Evolutionary conservation across 2,797 vertebrate genomes (phyloP), one percentile per base, ranked within the genome.

Genomic region (Coracias cyanogaster): DNA sequence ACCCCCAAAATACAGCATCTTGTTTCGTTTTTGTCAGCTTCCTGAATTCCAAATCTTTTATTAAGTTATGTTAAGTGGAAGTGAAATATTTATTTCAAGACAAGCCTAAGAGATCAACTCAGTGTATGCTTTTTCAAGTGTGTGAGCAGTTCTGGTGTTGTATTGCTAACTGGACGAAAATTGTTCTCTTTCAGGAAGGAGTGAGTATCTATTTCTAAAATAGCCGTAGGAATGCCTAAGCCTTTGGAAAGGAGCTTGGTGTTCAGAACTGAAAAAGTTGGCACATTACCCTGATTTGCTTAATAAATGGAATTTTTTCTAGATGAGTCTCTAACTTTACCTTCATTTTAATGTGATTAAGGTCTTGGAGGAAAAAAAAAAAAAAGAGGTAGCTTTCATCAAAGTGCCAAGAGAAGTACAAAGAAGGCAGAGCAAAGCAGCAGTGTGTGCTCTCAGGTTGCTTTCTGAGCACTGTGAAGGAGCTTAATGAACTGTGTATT

Each of bases 321-420:
- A 26, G 87, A 72, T 41, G 85, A 88, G 82, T 86, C 73, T 94
- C 72, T 71, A 83, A 81, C 88, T 86, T 92, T 82, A 91, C 77
- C 93, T 94, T 95, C 71, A 48, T 94, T 94, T 96, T 66, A 86
- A 88, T 35, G 67, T 90, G 87, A 90, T 94, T 95, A 93, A 95
- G 48, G 79, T 72, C 91, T 90, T 76, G 79, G 83, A 35, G 7
- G 25, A n/a, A 35, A 52, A 31, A 57, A 26, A 37, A 28, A 78
- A 81, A 72, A 79, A 72, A 37, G 10, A 37, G 37, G 69, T 28
- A 58, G 84, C 90, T 97, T 96, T 96, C 82, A 86, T 93, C 82
- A 4, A 41, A 91, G 82, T 93, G 94, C 95, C 96, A 95, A 92
- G 89, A 26, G 65, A 54, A 94, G 84, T 55, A 91, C 93, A 96